A percentile compares a stretch with the other conserved stretches of the same genome.
These are phyloP conservation scores for Coregonus clupeaformis DNA, from an alignment of 2,113 vertebrate genomes.

Conservation along the genomic window DNA sequence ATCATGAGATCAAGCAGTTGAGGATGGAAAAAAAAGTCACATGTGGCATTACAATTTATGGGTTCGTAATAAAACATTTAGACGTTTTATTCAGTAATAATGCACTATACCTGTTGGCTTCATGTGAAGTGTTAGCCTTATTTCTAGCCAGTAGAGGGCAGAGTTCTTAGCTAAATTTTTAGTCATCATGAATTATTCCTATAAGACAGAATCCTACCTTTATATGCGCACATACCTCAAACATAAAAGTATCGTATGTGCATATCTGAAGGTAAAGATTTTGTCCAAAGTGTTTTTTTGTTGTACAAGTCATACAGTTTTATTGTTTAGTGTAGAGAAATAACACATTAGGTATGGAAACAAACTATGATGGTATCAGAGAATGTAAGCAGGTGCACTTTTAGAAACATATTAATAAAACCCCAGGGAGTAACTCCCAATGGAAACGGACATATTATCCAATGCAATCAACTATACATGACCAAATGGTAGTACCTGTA, in stretches of 20 bases:
- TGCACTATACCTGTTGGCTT: slow-evolving; percentile 56
- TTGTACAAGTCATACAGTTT: slow-evolving; percentile 31
- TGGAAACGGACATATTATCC: slow-evolving; percentile 7
- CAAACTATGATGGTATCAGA: slow-evolving; percentile 30
- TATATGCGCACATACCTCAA: not conserved
- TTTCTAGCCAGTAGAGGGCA: slow-evolving; percentile 42
- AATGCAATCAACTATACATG: not conserved
- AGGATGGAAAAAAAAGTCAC: not conserved
- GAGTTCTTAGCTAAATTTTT: slow-evolving; percentile 35
- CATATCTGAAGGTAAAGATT: slow-evolving; percentile 23
- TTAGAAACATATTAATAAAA: slow-evolving; percentile 39
- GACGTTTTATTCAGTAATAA: not conserved
- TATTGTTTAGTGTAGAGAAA: not conserved
- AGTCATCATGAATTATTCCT: slow-evolving; percentile 7
- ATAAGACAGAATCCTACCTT: slow-evolving; percentile 1
- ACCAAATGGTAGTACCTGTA: not conserved
- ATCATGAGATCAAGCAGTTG: slow-evolving; percentile 25
- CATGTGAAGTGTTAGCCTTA: slow-evolving; percentile 28
- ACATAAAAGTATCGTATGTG: not conserved
- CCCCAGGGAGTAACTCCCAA: slow-evolving; percentile 13
- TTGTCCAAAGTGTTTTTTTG: slow-evolving; percentile 23
- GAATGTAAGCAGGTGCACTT: slow-evolving; percentile 65
- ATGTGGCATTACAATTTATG: not conserved
- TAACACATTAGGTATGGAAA: slow-evolving; percentile 22
- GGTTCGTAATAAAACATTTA: slow-evolving; percentile 26